Conservation (phyloP, 1,140 invertebrate genomes). For the Brachionus koreanus region DNA sequence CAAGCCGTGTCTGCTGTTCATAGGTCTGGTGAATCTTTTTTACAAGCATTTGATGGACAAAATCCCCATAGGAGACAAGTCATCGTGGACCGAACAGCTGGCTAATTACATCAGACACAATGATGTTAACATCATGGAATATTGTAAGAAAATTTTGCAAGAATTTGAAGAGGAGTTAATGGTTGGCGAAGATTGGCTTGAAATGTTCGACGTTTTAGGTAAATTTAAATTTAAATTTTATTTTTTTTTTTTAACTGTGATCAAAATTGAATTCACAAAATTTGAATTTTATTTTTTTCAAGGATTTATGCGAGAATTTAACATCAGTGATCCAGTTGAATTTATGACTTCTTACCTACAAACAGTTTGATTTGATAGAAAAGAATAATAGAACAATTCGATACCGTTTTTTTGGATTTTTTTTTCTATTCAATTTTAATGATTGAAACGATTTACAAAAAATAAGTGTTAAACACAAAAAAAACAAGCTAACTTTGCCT, state of each 20-base stretch:
- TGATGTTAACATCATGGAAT: constrained; percentile 81
- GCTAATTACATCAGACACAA: constrained; percentile 89
- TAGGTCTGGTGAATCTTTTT: constrained; percentile 72
- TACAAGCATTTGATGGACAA: constrained; percentile 64
- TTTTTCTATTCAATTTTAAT: constrained; percentile 14
- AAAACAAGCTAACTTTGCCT: background rate
- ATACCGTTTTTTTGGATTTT: background rate
- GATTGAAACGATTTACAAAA: background rate
- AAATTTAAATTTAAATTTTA: background rate
- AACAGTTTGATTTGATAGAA: background rate
- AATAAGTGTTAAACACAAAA: background rate
- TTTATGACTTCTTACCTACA: background rate
- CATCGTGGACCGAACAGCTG: constrained; percentile 72
- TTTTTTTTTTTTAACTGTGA: background rate
- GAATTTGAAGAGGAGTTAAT: constrained; percentile 81
- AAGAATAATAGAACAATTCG: background rate
- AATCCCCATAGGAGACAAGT: background rate
- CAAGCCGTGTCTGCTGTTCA: constrained; percentile 79
- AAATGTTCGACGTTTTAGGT: constrained; percentile 78
- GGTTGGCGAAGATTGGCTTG: constrained; percentile 78
- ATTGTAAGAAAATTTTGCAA: constrained; percentile 71
- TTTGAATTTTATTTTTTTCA: constrained; percentile 1
- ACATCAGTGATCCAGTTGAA: background rate
- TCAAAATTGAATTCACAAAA: too few species aligned
- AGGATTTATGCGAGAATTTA: background rate